These are phyloP conservation scores for Linyphia triangularis DNA, from an alignment of 2,888 invertebrate genomes.

Conservation along the genomic window DNA sequence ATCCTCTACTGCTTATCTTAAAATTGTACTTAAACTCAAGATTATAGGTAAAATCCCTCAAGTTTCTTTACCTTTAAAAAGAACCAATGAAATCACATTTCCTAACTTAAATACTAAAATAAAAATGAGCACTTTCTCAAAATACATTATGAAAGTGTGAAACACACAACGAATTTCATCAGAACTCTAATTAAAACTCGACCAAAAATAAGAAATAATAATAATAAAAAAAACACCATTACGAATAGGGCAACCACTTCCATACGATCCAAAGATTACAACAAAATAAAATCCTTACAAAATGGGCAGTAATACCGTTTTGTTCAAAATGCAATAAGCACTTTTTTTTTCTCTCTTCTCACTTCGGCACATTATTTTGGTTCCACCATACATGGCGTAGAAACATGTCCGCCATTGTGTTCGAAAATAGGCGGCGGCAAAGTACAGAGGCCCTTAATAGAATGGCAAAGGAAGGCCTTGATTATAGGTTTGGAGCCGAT, in stretches of 20 bases:
- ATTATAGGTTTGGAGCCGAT: slow-evolving; percentile 59
- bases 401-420: slow-evolving; percentile 58
- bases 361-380: slow-evolving; percentile 43
- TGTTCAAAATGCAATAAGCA: slow-evolving; percentile 45
- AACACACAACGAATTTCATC: background rate
- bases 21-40: too few species aligned
- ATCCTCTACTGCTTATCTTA: too few species aligned
- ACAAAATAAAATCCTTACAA: background rate
- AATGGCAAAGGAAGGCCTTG: slow-evolving; percentile 44
- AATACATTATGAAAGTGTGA: background rate
- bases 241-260: background rate
- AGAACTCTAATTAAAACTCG: background rate
- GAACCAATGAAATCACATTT: too few species aligned
- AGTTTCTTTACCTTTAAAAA: too few species aligned
- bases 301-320: slow-evolving; percentile 26
- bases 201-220: background rate
- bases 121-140: too few species aligned
- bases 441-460: slow-evolving; percentile 58
- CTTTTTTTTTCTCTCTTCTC: slow-evolving; percentile 5
- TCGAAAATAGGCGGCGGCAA: slow-evolving; percentile 22
- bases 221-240: background rate
- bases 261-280: background rate
- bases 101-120: too few species aligned
- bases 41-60: too few species aligned
- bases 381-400: slow-evolving; percentile 4